Evolutionary conservation across 1,140 invertebrate species (phyloP).

Genomic region (Drosophila bipectinata): DNA sequence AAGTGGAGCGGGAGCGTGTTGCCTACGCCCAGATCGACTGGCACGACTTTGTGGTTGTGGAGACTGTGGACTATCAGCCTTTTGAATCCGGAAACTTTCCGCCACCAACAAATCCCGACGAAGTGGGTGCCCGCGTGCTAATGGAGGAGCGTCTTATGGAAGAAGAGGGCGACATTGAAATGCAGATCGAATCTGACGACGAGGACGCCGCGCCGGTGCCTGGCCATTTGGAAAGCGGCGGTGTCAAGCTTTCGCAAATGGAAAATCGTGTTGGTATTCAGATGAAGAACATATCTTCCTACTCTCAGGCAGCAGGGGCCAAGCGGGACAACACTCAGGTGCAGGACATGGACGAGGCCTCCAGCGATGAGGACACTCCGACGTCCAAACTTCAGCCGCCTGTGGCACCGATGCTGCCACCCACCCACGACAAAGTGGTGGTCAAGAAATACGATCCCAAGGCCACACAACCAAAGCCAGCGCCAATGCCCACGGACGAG

Average conservation of each 20-base stretch:
- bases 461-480: constrained; percentile 86
- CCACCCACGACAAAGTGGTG: constrained; percentile 96
- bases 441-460: constrained; percentile 99
- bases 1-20: constrained; percentile 96
- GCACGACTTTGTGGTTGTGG: constrained; percentile 99
- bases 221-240: constrained; percentile 63
- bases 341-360: constrained; percentile 96
- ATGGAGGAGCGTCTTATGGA: constrained; percentile 88
- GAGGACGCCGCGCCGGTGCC: constrained; percentile 87
- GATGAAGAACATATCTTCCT: constrained; percentile 83
- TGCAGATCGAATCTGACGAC: constrained; percentile 88
- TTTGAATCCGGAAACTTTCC: constrained; percentile 98
- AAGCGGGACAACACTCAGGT: constrained; percentile 85
- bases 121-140: constrained; percentile 97
- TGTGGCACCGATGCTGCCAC: constrained; percentile 89
- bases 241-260: constrained; percentile 86
- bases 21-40: constrained; percentile 99
- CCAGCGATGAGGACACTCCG: constrained; percentile 90
- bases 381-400: constrained; percentile 84
- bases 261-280: constrained; percentile 86
- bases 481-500: constrained; percentile 89
- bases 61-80: constrained; percentile 99
- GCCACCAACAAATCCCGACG: constrained; percentile 97
- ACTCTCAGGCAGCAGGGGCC: constrained; percentile 70
- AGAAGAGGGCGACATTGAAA: constrained; percentile 87